These are phyloP conservation scores for Drosophila demipolita DNA, from an alignment of 2,888 invertebrate genomes.

Conservation along the genomic window DNA sequence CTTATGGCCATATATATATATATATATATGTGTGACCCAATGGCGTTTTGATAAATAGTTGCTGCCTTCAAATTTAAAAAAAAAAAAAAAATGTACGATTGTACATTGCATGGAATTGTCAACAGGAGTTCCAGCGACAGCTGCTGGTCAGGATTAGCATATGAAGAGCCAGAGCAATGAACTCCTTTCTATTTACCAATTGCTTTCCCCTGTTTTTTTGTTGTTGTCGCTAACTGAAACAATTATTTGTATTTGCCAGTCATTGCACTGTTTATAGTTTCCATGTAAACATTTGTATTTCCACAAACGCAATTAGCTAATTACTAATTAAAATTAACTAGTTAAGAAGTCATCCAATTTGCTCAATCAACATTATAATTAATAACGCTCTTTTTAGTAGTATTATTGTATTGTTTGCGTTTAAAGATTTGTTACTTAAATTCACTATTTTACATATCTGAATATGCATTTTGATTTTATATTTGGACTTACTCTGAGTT, in stretches of 20 bases:
- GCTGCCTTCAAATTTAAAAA: constrained; percentile 55
- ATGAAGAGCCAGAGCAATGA: constrained; percentile 39
- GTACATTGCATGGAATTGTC: constrained; percentile 52
- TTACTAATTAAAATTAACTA: not conserved
- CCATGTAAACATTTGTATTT: not conserved
- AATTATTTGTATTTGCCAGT: not conserved
- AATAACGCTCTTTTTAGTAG: not conserved
- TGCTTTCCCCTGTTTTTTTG: not conserved
- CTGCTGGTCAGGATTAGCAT: constrained; percentile 51
- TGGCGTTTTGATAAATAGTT: constrained; percentile 71
- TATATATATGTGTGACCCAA: constrained; percentile 4
- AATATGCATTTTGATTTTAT: not conserved
- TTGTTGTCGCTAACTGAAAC: not conserved
- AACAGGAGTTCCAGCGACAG: constrained; percentile 37
- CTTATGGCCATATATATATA: constrained; percentile 2
- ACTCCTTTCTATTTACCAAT: constrained; percentile 21
- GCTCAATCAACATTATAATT: not conserved
- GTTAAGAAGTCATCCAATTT: not conserved
- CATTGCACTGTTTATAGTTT: not conserved
- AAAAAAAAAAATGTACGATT: constrained; percentile 37
- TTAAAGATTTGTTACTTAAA: not conserved
- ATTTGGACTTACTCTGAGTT: not conserved
- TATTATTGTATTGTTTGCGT: too few species aligned
- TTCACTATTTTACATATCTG: not conserved
- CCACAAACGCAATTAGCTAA: not conserved